These are phyloP conservation scores for Nymphalis c-album DNA, from an alignment of 2,888 invertebrate species.

Conservation along the genomic window DNA sequence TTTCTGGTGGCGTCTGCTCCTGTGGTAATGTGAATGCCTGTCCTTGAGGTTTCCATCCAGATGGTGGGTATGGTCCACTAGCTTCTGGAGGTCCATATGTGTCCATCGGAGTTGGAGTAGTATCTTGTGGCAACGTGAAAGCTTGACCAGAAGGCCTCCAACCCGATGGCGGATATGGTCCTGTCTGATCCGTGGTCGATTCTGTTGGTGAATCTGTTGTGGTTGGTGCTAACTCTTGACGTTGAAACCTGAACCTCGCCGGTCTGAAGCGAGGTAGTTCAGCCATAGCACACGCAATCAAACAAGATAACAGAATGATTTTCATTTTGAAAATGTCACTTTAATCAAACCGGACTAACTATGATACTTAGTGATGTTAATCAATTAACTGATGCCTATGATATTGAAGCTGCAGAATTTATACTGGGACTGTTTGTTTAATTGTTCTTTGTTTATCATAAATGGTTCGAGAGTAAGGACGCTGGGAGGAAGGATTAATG, in stretches of 20 bases:
- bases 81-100: conserved; percentile 51
- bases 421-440: conserved; percentile 37
- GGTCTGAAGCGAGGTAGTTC: conserved; percentile 73
- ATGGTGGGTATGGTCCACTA: conserved; percentile 63
- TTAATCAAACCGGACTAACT: conserved; percentile 28
- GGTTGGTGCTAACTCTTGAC: conserved; percentile 71
- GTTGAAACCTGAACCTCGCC: conserved; percentile 73
- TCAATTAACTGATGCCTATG: conserved; percentile 39
- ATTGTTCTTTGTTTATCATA: conserved; percentile 45
- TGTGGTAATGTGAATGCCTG: conserved; percentile 65
- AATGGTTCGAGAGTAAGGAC: conserved; percentile 48
- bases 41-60: conserved; percentile 73
- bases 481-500: conserved; percentile 52
- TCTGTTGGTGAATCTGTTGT: conserved; percentile 68
- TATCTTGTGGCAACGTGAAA: conserved; percentile 49
- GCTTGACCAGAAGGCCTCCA: conserved; percentile 66
- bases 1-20: conserved; percentile 54
- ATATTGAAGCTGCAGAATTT: conserved; percentile 31
- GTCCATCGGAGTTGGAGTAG: conserved; percentile 55
- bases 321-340: conserved; percentile 55
- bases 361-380: conserved; percentile 41
- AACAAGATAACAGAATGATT: conserved; percentile 56
- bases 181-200: conserved; percentile 57
- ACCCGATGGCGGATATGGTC: conserved; percentile 66
- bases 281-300: conserved; percentile 57